phyloP scores from a whole-genome alignment of 2,797 vertebrate species.

The Hyperoplus immaculatus region DNA sequence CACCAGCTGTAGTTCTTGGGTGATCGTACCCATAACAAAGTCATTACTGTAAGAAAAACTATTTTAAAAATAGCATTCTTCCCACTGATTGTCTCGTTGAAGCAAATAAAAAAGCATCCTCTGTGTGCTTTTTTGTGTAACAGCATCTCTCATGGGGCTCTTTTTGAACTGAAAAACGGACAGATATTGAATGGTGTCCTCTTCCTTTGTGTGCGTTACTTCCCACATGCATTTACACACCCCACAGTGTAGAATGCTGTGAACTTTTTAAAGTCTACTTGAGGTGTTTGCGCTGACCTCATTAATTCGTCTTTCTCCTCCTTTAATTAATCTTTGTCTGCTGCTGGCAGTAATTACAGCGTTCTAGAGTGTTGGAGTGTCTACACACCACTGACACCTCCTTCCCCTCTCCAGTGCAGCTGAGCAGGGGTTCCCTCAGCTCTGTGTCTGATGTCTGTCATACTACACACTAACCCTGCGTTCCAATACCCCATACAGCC shows the following conservation, averaged over 20 bases:
- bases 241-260: slow-evolving; percentile 17
- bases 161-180: not conserved
- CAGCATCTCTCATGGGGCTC: not conserved
- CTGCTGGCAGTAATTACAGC: slow-evolving; percentile 76
- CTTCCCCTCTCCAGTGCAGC: slow-evolving; percentile 46
- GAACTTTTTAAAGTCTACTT: slow-evolving; percentile 57
- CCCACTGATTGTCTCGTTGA: no score
- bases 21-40: no score
- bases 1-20: no score
- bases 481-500: no score
- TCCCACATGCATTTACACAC: not conserved
- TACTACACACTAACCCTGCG: not conserved
- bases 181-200: not conserved
- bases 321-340: slow-evolving; percentile 82
- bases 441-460: slow-evolving; percentile 45
- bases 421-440: slow-evolving; percentile 31
- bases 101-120: not conserved
- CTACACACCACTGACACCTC: slow-evolving; percentile 56
- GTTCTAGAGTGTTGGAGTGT: slow-evolving; percentile 55
- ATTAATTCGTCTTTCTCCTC: slow-evolving; percentile 69
- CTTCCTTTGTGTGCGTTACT: not conserved
- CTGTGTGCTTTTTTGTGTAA: slow-evolving; percentile 12
- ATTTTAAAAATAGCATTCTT: no score
- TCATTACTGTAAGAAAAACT: no score
- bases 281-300: slow-evolving; percentile 64